Conservation (phyloP, 1,140 invertebrate genomes). For the Drosophila pallidifrons region DNA sequence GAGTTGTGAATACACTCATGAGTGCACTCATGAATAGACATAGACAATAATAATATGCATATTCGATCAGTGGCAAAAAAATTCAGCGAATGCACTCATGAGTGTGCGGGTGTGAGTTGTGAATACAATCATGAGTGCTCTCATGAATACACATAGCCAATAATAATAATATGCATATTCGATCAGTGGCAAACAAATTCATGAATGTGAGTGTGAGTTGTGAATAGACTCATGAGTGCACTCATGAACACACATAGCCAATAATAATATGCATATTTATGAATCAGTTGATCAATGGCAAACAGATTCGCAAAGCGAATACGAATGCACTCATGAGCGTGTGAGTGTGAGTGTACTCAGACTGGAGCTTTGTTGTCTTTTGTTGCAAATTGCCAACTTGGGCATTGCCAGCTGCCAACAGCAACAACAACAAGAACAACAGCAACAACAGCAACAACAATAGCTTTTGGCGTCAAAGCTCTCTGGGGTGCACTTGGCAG, state of each 20-base stretch:
- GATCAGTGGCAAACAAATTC: background rate
- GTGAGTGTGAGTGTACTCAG: background rate
- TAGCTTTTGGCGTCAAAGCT: slow-evolving; percentile 73
- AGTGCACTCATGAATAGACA: slow-evolving; percentile 21
- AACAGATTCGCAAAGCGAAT: background rate
- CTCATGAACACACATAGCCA: slow-evolving; percentile 19
- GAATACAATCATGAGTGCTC: background rate
- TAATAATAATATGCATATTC: background rate
- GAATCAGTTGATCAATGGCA: background rate
- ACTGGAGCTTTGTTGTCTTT: slow-evolving; percentile 65
- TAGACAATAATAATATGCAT: background rate
- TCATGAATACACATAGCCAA: slow-evolving; percentile 20
- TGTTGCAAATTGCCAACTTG: slow-evolving; percentile 80
- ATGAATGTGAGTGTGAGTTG: no score
- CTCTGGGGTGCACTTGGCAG: slow-evolving; percentile 79
- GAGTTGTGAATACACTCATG: slow-evolving; percentile 11
- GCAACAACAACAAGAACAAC: slow-evolving; percentile 35
- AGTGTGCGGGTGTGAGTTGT: background rate
- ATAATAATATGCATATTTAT: background rate
- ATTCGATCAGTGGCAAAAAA: background rate
- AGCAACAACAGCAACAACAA: slow-evolving; percentile 52
- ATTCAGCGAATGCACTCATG: background rate
- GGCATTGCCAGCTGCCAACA: slow-evolving; percentile 66
- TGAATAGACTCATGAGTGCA: slow-evolving; percentile 19
- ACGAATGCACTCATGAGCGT: slow-evolving; percentile 16